These are phyloP conservation scores for Laticauda colubrina DNA, from an alignment of 2,113 vertebrate genomes.

Conservation along the genomic window DNA sequence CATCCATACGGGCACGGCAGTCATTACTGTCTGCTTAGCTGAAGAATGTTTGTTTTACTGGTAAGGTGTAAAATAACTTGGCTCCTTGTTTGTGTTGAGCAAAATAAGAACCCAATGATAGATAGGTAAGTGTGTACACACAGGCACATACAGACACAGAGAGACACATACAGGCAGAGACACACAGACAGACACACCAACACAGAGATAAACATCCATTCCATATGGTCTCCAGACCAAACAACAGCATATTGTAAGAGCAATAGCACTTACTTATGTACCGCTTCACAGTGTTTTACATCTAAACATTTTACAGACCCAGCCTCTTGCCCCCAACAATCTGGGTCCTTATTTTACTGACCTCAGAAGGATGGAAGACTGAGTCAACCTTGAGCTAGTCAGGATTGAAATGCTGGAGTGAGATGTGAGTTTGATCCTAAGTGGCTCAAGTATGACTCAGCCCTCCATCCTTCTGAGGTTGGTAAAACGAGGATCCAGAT, in stretches of 20 bases:
- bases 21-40: slow-evolving; percentile 39
- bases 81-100: neutral
- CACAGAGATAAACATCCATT: neutral
- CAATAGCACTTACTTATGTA: no score
- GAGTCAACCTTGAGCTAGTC: no score
- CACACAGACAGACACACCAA: neutral
- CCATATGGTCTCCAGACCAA: neutral
- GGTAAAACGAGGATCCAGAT: no score
- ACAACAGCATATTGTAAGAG: neutral
- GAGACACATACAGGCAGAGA: neutral
- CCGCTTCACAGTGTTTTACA: no score
- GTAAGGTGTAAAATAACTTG: slow-evolving; percentile 38
- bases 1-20: neutral
- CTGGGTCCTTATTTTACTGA: no score
- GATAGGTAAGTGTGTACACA: neutral
- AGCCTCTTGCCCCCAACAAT: no score
- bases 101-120: neutral
- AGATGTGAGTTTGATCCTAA: no score
- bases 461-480: no score
- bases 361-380: no score
- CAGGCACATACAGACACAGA: neutral
- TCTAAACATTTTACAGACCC: no score
- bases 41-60: slow-evolving; percentile 30
- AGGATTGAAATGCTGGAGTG: no score
- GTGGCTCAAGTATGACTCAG: no score